phyloP scores from a whole-genome alignment of 2,888 invertebrate genomes.

The Leptothorax acervorum region DNA sequence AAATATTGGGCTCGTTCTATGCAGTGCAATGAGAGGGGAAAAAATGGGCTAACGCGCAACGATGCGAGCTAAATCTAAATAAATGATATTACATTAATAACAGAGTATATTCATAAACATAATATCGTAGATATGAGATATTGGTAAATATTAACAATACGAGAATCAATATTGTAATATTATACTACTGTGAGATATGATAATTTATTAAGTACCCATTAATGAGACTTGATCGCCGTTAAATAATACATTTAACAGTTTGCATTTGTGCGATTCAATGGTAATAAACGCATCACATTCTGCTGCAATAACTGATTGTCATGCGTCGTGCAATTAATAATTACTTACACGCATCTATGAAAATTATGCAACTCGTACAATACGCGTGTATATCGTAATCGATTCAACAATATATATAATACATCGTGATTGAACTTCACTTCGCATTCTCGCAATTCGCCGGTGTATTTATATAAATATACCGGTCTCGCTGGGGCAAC shows the following conservation, averaged over 20 bases:
- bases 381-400: background rate
- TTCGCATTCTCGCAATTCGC: conserved; percentile 15
- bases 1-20: no score
- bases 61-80: no score
- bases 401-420: conserved; percentile 11
- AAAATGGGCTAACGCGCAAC: no score
- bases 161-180: background rate
- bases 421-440: conserved; percentile 33
- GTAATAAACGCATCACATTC: conserved; percentile 41
- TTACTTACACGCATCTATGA: conserved; percentile 42
- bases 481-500: conserved; percentile 13
- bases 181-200: background rate
- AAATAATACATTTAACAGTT: conserved; percentile 27
- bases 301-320: conserved; percentile 24
- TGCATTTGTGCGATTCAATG: background rate
- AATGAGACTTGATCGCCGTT: conserved; percentile 33
- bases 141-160: background rate
- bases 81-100: no score
- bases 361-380: background rate
- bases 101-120: no score
- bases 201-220: conserved; percentile 40
- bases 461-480: conserved; percentile 32
- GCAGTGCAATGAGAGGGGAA: no score
- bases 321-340: conserved; percentile 45
- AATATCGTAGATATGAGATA: background rate